Base-by-base conservation (phyloP, 2,113 vertebrate species). In the Microcebus jonahi region DNA sequence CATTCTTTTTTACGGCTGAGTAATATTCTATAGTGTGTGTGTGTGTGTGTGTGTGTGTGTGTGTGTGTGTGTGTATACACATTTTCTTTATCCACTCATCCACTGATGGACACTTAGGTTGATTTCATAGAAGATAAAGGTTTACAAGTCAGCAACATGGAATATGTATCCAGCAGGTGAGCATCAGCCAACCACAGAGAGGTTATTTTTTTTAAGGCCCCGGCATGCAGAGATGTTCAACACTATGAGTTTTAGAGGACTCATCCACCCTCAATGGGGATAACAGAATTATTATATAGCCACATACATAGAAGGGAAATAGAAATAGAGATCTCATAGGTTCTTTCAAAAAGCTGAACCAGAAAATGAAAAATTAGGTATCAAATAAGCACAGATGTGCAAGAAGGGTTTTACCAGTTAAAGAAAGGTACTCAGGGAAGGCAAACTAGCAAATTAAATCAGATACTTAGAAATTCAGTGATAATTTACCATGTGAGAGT, bases 381-480 rank as follows among this genome's bases (percentile, higher is more conserved):
- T 42, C 65, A 79, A 92, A 89, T 2, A 86, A 63, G 55, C 13
- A 88, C 13, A 86, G 79, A 42, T 73, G 9, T 87, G 50, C 13
- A 85, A 25, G 23, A 65, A 68, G 10, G 6, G 5, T 61, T 89
- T 88, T 59, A 95, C 50, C 10, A 63, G n/a, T 68, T 90, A 95
- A 71, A 89, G 42, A 90, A 84, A 2, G 36, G 6, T 25, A 79
- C 17, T 25, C 31, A 94, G 53, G 71, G 13, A 94, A 94, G 23
- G 63, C 27, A 93, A 95, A 84, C 14, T 63, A 89, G 63, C 27
- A 87, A 88, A 92, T 80, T 3, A 84, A 80, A 84, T 57, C n/a
- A 80, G 15, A 87, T 27, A 90, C 95, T 90, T 63, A 96, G 50
- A 91, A 87, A 83, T 57, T 85, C 29, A 95, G 70, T 80, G 55